These are phyloP conservation scores for Myotis pilosus DNA, from an alignment of 2,797 vertebrate genomes.

Conservation along the genomic window DNA sequence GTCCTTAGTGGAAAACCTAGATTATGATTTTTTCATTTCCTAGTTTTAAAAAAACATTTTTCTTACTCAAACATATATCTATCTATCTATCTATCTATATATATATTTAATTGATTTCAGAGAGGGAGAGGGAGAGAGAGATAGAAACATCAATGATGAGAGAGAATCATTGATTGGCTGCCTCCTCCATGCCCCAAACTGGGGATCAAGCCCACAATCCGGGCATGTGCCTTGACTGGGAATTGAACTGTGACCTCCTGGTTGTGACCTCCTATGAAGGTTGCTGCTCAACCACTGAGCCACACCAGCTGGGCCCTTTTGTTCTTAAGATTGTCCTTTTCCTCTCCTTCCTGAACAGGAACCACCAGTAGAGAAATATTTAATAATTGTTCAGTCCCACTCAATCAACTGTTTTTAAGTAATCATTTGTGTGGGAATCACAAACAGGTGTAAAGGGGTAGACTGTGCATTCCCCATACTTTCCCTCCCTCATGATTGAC, in stretches of 20 bases:
- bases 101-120: no score
- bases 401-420: constrained; percentile 14
- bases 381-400: constrained; percentile 28
- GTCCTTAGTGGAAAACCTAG: constrained; percentile 8
- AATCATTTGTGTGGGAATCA: not conserved
- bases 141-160: no score
- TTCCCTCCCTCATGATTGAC: not conserved
- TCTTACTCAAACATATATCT: not conserved
- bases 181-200: no score
- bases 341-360: not conserved
- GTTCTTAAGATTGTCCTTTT: not conserved
- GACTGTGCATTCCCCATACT: not conserved
- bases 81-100: no score
- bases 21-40: constrained; percentile 47
- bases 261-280: no score
- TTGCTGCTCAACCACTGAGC: no score
- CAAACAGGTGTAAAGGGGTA: not conserved
- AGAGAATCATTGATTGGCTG: no score
- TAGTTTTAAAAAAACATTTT: not conserved
- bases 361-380: constrained; percentile 19
- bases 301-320: not conserved
- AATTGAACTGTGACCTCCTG: no score
- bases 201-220: no score
- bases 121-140: no score
- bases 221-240: no score